Evolutionary conservation across 1,140 invertebrate species (phyloP), one percentile per base, ranked within the genome.

Genomic region (Amphibalanus amphitrite): DNA sequence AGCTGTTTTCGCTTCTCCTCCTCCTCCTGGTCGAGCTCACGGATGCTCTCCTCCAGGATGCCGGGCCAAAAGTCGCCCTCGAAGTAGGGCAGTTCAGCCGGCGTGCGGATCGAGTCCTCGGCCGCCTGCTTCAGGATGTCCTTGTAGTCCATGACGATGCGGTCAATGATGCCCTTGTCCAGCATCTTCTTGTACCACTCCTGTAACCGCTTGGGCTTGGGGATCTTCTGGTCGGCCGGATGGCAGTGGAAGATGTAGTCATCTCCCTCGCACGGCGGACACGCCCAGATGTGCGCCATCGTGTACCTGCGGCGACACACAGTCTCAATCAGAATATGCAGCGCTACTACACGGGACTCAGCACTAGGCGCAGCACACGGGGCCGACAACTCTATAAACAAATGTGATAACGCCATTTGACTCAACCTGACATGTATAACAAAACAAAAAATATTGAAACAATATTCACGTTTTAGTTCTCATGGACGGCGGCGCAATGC

Each of bases 151-250:
- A 97, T 85, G 73, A 99, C 96, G 79, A 97, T 97, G 76, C 95
- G 86, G 79, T 99, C 97, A 79, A 95, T 91, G 75, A 98, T 97
- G 76, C 96, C 97, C 81, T 99, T 99, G 79, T 99, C 97, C 71
- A 99, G 85, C 97, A 99, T 99, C 82, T 97, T 99, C 82, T 98
- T 98, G 82, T 99, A 99, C 97, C 97, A 99, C 78, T 99, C 97
- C 82, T 98, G 96, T 75, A 99, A 83, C 80, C 96, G 86, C 83
- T 99, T 99, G 68, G 97, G 97, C 83, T 99, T 99, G 40, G 97
- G 97, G 79, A 99, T 99, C 82, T 97, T 99, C 83, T 99, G 97
- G 83, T 99, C 97, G 72, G 88, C 85, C 69, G 97, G 97, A 87
- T 99, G 97, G 82, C 96, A 99, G 82, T 99, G 97, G 82, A 99